These are phyloP conservation scores for Taenioides sp. DNA, from an alignment of 2,797 vertebrate species.

Conservation along the genomic window DNA sequence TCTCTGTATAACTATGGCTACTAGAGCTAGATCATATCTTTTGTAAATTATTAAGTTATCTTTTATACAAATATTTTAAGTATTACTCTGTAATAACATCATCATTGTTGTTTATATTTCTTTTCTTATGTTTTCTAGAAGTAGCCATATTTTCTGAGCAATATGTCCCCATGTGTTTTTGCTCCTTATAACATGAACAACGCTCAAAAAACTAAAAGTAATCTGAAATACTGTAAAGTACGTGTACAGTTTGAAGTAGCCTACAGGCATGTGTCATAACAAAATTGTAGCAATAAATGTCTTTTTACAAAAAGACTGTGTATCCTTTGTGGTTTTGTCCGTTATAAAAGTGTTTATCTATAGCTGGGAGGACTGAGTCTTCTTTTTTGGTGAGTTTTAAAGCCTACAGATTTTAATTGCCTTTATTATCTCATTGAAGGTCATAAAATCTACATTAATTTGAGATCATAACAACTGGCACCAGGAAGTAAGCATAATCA, in stretches of 20 bases:
- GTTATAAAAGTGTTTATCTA: no score
- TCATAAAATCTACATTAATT: no score
- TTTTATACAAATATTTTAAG: conserved; percentile 71
- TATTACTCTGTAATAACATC: conserved; percentile 28
- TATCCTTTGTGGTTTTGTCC: background rate
- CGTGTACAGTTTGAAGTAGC: conserved; percentile 73
- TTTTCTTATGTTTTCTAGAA: conserved; percentile 57
- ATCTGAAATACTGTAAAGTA: conserved; percentile 62
- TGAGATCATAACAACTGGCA: no score
- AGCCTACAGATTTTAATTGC: no score
- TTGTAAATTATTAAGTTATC: conserved; percentile 73
- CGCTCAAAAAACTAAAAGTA: conserved; percentile 27
- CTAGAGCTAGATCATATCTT: conserved; percentile 54
- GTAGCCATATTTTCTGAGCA: conserved; percentile 56
- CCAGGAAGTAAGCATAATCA: no score
- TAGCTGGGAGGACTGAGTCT: no score
- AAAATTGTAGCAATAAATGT: conserved; percentile 75
- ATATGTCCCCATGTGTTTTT: conserved; percentile 56
- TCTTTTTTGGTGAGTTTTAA: no score
- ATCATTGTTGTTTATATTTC: conserved; percentile 37
- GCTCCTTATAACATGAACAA: conserved; percentile 31
- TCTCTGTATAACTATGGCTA: conserved; percentile 47
- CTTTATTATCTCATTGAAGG: no score
- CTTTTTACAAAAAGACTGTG: conserved; percentile 41
- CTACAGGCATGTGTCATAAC: conserved; percentile 64